phyloP scores from a whole-genome alignment of 2,888 invertebrate genomes.

The Oasisia sp. region DNA sequence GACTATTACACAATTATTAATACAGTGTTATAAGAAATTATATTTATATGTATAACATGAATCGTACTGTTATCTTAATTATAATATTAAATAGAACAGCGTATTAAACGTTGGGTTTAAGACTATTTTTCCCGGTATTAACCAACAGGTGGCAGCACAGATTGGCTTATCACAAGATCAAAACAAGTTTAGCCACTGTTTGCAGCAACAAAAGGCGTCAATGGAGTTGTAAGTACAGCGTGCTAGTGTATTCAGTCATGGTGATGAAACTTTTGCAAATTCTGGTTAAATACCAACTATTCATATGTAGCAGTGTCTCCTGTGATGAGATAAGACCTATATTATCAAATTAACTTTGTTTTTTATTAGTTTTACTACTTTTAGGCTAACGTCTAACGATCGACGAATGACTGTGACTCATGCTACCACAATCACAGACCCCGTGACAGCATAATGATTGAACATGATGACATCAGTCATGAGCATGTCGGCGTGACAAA shows the following conservation, averaged over 20 bases:
- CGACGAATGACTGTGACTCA: too few species aligned
- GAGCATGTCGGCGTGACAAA: too few species aligned
- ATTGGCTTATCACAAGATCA: not conserved
- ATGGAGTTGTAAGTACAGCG: conserved; percentile 4
- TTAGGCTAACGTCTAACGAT: too few species aligned
- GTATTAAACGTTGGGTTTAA: not conserved
- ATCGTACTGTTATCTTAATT: not conserved
- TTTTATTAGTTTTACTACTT: not conserved
- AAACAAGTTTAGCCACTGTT: not conserved
- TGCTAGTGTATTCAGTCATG: not conserved
- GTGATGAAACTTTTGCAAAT: not conserved
- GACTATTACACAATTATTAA: not conserved
- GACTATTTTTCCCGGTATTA: not conserved
- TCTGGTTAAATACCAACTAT: not conserved
- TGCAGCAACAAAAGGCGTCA: not conserved
- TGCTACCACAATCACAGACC: too few species aligned
- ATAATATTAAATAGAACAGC: not conserved
- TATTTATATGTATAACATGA: not conserved
- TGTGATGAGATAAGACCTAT: not conserved
- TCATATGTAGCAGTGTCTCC: not conserved
- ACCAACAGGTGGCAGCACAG: not conserved
- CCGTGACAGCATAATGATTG: too few species aligned
- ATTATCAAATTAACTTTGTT: not conserved
- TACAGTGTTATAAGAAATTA: not conserved
- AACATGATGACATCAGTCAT: too few species aligned